Base-by-base conservation (phyloP, 2,888 invertebrate genomes). In the Lampropteryx suffumata region DNA sequence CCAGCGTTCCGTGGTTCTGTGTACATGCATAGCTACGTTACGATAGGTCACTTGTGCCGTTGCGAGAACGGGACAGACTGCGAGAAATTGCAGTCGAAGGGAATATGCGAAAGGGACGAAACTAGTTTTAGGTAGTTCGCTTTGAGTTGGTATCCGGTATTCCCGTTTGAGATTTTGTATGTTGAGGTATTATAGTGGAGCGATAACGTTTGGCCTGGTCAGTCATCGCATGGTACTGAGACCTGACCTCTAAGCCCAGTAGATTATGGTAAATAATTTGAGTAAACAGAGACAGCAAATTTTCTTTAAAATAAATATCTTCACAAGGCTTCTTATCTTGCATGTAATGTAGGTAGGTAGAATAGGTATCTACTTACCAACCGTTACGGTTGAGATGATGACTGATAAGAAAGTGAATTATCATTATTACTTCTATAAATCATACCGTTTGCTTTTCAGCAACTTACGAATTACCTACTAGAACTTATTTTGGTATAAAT, bases 91-190 rank as follows among this genome's bases (percentile, higher is more conserved):
- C 40, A 36, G 13, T 34, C 7, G 39, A 28, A 50, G 41, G 55
- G 55, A 34, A 50, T 41, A 64, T 51, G 51, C 28, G 71, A 86
- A 62, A 57, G 76, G 69, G 84, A 84, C 46, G 56, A 55, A 12
- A 50, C 50, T 71, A 70, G 64, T 69, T 75, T 65, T 62, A 61
- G 62, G 43, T n/a, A 42, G 59, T 24, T 7, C 7, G 24, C 65
- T 65, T 59, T 52, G 62, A 62, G 57, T 64, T 43, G 57, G 76
- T 80, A 82, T 86, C 86, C 83, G 86, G 86, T 82, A 84, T 86
- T 84, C 83, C 84, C 79, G 83, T 84, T 82, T 67, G 71, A 78
- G 82, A 80, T 80, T 79, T 77, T 77, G 73, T 76, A 65, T 76
- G 67, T 71, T 73, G 76, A 76, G 75, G 79, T 80, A 71, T 69